Evolutionary conservation across 2,888 invertebrate genomes (phyloP), one percentile per base, ranked within the genome.

Genomic region (Actias luna): DNA sequence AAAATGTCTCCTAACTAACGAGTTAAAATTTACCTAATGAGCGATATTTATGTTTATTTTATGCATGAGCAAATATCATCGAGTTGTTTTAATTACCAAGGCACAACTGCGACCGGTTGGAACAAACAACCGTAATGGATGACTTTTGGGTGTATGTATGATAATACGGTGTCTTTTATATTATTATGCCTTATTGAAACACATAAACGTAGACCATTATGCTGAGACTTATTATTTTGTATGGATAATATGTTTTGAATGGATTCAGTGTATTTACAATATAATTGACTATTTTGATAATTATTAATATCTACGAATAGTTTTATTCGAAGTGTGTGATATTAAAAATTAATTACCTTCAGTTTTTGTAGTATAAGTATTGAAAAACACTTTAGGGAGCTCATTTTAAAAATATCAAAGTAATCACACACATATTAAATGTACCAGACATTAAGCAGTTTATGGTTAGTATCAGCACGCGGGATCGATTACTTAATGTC

Each of bases 11-110:
- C 65, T 66, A 66, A 68, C 69, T 67, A 65, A 69, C 65, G 62
- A 66, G 65, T 65, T 67, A 63, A 62, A 59, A 65, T 65, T 70
- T 67, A 70, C 71, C 73, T 81, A 80, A 81, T 79, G 74, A 77
- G 70, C 67, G 57, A 77, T 80, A 82, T 82, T 86, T 83, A 85
- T 83, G 83, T 76, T 79, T 67, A 85, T 84, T 83, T 84, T 85
- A 87, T 87, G 82, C 83, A 83, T 84, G 76, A 80, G 81, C 80
- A 83, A 85, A 85, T 85, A 85, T 83, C 77, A 78, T 74, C 74
- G 74, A 73, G 69, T 78, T 70, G 73, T 84, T 83, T 87, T 87
- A 88, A 87, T 88, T 86, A 83, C 77, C 69, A 66, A 72, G 70
- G 68, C 67, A 77, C 70, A 74, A 70, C 66, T 75, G 72, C 70